These are phyloP conservation scores for Punctoribates punctum DNA, from an alignment of 2,888 invertebrate genomes.

Conservation along the genomic window DNA sequence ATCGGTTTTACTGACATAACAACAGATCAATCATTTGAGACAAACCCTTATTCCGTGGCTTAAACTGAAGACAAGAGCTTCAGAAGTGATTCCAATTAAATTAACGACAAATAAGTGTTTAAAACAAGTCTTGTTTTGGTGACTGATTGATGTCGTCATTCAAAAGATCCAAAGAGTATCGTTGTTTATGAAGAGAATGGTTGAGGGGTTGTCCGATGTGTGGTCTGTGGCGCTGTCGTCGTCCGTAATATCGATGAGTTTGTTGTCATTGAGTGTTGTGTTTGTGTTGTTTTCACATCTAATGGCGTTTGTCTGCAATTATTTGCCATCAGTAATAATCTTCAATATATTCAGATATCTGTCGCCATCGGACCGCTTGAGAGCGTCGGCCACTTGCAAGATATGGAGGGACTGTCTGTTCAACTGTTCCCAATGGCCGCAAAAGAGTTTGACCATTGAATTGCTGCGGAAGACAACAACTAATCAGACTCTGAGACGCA, in stretches of 20 bases:
- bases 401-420: constrained; percentile 58
- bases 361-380: constrained; percentile 57
- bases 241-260: too few species aligned
- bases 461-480: constrained; percentile 20
- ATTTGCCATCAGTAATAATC: constrained; percentile 53
- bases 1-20: not conserved
- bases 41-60: not conserved
- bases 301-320: constrained; percentile 45
- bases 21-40: not conserved
- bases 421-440: constrained; percentile 53
- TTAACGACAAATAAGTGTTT: not conserved
- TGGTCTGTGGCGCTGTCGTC: too few species aligned
- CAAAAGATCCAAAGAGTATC: too few species aligned
- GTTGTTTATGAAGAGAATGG: too few species aligned
- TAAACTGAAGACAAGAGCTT: not conserved
- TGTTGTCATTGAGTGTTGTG: not conserved
- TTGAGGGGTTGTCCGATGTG: too few species aligned
- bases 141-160: too few species aligned
- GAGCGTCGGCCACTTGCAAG: constrained; percentile 59
- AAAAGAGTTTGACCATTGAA: constrained; percentile 47
- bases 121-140: not conserved
- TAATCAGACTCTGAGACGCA: constrained; percentile 5
- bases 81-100: not conserved
- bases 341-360: constrained; percentile 58
- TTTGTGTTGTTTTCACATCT: constrained; percentile 7